Base-by-base conservation (phyloP, 2,797 vertebrate species). In the Sternotherus odoratus region DNA sequence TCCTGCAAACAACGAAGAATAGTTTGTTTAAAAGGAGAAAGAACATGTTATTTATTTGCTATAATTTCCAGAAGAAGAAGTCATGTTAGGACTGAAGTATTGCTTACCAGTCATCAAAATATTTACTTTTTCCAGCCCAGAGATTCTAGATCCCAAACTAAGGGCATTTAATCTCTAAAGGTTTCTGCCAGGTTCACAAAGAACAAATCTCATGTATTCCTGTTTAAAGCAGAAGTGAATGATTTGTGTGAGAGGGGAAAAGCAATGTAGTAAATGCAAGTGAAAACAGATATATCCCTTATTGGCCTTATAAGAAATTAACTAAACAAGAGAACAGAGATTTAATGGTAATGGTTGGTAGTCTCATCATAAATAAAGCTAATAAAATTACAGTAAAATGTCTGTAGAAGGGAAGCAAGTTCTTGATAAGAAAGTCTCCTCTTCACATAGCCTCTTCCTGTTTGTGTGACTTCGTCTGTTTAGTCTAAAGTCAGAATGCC, bases 181-280 rank as follows among this genome's bases (percentile, higher is more conserved):
- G 60, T 87, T 96, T 97, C 92, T 92, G 88, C 94, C 77, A 87
- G 84, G 56, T 91, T 95, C 92, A 94, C 82, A 93, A 97, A 94
- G 89, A 97, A 89, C 79, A 95, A 96, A 95, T 95, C 92, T 91
- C 74, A 56, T 50, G 92, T 97, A 95, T 95, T 97, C 93, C 39
- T 4, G 6, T 88, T 97, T 88, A 91, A 96, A 95, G 93, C 82
- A 89, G 85, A 85, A 86, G 56, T 5, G 3, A 96, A 96, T 89
- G 21, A 90, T 84, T 50, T 80, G 26, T 86, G 77, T 77, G 83
- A 83, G 83, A 54, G 57, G 51, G 56, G 85, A 86, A 39, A 36
- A 86, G 81, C 57, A 77, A 33, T 8, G 30, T 21, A 69, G 53
- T 43, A 77, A 94, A 92, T 69, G 43, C 17, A 93, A 84, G 15